Base-by-base conservation (phyloP, 2,113 vertebrate genomes). In the Xenus cinereus region DNA sequence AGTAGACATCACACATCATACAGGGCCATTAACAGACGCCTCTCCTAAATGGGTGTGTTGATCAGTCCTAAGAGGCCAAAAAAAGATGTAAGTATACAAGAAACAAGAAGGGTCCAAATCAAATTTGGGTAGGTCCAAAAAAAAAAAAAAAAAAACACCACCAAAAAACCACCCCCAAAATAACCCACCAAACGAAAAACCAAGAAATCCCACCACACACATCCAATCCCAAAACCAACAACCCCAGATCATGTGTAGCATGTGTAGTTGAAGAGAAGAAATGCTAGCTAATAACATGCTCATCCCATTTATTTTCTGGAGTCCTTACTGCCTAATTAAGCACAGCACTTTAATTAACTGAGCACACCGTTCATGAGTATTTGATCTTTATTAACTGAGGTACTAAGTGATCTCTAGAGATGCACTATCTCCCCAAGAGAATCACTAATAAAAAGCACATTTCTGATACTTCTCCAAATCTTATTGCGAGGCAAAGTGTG, bases 11-110 rank as follows among this genome's bases (percentile, higher is more conserved):
- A 92, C 97, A 53, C 94, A 97, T 99, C 99, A 99, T 97, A 98
- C 99, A 16, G 99, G 99, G 96, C 99, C 99, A 21, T 99, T 99
- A 35, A 99, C 98, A 14, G 98, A 98, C 3, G 98, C 92, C 94
- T 99, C 99, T 15, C 98, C 98, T 76, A 98, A 97, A 79, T 97
- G 81, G 22, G 97, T 96, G 51, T 96, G 98, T 96, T 98, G 98
- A 89, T 99, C 98, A 86, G 97, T 97, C 98, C 99, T 99, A 89
- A 30, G 76, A 88, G 64, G 89, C 27, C 30, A 94, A 96, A 90
- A 76, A 74, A 7, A 76, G 32, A 72, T 6, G 2, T 66, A 81
- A 95, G 39, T 9, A 59, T 1, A 50, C 41, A 67, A 66, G 17
- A 83, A 79, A 76, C n/a, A 66, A 17, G 21, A 53, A 76, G 7